Percentiles rank a stretch among this genome's conserved stretches.
Conservation (phyloP, 2,888 invertebrate genomes). For the Caenorhabditis angaria region DNA sequence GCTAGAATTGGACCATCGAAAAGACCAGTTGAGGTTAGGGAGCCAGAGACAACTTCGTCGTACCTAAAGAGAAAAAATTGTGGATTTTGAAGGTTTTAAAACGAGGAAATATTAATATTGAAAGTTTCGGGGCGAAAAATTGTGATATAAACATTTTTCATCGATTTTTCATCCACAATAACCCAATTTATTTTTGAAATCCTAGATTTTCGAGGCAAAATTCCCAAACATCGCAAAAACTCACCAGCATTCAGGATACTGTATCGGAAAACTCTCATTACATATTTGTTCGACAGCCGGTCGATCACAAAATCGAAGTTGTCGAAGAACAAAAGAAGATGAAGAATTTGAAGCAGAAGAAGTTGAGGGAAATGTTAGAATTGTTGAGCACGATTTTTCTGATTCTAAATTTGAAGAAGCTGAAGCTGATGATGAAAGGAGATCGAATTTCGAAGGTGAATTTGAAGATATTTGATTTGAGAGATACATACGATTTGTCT, state of each 20-base stretch:
- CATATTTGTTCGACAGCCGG: slow-evolving; percentile 44
- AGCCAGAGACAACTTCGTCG: slow-evolving; percentile 66
- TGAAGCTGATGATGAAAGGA: background rate
- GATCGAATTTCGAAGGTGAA: background rate
- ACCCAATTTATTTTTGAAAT: too few relatives aligned
- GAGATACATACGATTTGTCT: background rate
- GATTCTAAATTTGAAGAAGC: background rate
- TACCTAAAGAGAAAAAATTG: slow-evolving; percentile 29
- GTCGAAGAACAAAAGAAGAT: slow-evolving; percentile 22
- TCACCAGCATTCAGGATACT: slow-evolving; percentile 64
- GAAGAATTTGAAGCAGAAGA: background rate
- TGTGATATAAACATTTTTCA: too few relatives aligned
- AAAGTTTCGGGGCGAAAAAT: too few relatives aligned
- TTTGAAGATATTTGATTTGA: background rate
- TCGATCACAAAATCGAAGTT: slow-evolving; percentile 39
- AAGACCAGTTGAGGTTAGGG: slow-evolving; percentile 57
- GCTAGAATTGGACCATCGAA: slow-evolving; percentile 79
- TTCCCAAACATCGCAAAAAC: background rate
- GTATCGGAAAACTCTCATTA: slow-evolving; percentile 49
- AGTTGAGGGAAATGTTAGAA: background rate
- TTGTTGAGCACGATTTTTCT: background rate
- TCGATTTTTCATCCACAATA: too few relatives aligned
- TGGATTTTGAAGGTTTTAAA: background rate
- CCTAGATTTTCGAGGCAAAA: background rate
- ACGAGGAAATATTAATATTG: background rate